phyloP scores from a whole-genome alignment of 2,888 invertebrate genomes.

The Andrena bicolor region DNA sequence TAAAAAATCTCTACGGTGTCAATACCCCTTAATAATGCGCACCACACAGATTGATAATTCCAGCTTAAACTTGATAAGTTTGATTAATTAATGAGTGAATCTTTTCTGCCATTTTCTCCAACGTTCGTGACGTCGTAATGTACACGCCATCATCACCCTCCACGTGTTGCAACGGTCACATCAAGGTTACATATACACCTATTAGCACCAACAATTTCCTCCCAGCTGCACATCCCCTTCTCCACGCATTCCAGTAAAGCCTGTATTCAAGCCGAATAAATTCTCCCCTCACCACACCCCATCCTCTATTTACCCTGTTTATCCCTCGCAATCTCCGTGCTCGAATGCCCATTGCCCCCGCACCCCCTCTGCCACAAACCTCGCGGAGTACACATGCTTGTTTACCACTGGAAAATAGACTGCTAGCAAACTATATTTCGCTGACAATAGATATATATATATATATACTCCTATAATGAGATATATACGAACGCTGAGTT shows the following conservation, averaged over 20 bases:
- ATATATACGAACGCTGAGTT: constrained; percentile 2
- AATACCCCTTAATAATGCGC: too few species aligned
- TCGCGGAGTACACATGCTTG: constrained; percentile 16
- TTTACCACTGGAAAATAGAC: constrained; percentile 42
- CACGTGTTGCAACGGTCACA: constrained; percentile 8
- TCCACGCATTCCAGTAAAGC: not conserved
- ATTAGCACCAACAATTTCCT: constrained; percentile 15
- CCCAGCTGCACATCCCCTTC: not conserved
- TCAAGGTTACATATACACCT: not conserved
- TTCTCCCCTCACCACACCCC: constrained; percentile 10
- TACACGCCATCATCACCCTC: not conserved
- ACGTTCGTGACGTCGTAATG: not conserved
- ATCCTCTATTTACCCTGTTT: constrained; percentile 33
- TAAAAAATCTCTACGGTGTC: too few species aligned
- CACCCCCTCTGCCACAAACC: not conserved
- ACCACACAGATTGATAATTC: not conserved
- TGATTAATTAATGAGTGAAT: not conserved
- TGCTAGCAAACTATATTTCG: constrained; percentile 34
- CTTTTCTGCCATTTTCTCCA: not conserved
- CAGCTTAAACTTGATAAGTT: not conserved
- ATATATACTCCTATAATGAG: constrained; percentile 17
- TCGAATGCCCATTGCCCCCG: not conserved
- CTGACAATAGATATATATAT: not conserved
- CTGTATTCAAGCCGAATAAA: constrained; percentile 25
- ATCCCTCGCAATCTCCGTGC: constrained; percentile 8